A percentile compares a stretch with the other conserved stretches of the same genome.
Evolutionary conservation across 2,797 vertebrate species (phyloP).

Genomic region (Fratercula arctica): DNA sequence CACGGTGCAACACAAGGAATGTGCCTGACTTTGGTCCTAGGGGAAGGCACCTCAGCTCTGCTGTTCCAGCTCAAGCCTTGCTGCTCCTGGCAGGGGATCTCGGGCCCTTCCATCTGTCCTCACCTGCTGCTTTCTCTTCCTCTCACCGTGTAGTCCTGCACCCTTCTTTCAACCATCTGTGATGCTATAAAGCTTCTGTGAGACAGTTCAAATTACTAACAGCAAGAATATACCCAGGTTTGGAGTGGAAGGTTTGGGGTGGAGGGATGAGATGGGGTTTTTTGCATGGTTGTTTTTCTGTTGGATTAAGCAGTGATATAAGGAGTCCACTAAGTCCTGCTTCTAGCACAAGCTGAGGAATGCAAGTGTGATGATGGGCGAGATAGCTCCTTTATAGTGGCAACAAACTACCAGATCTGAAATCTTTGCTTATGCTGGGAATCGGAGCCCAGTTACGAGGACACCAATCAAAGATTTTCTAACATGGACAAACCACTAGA

Average conservation of each 20-base stretch:
- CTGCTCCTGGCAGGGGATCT: neutral
- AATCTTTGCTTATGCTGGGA: neutral
- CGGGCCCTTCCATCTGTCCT: neutral
- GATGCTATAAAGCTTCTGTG: neutral
- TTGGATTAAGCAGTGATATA: neutral
- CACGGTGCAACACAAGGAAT: neutral
- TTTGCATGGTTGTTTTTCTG: neutral
- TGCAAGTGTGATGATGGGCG: neutral
- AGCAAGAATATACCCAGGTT: neutral
- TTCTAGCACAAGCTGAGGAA: neutral
- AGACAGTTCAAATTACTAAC: neutral
- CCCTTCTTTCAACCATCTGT: neutral
- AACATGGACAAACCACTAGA: neutral
- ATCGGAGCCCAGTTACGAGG: neutral
- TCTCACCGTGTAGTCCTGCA: neutral
- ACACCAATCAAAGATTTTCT: neutral
- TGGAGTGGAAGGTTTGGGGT: neutral
- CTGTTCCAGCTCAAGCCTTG: neutral
- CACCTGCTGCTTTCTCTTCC: neutral
- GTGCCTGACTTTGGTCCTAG: neutral
- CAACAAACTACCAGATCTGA: neutral
- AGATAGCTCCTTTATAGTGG: neutral
- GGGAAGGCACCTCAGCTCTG: neutral
- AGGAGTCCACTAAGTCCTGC: neutral
- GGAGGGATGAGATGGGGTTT: rapidly evolving